Evolutionary conservation across 2,113 vertebrate genomes (phyloP).

Genomic region (Otis tarda): DNA sequence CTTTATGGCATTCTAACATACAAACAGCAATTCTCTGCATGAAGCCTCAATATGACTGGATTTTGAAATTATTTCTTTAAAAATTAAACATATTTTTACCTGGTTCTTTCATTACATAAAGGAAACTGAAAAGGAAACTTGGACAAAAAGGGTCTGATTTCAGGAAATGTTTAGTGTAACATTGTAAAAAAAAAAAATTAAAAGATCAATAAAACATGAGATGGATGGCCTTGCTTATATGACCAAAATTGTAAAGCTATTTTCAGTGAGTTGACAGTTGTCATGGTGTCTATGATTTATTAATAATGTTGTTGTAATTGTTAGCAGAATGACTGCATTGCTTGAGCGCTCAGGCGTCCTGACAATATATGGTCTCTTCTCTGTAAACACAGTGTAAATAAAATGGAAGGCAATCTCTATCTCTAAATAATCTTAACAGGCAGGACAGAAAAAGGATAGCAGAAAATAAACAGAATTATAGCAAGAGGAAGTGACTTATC

Average conservation of each 20-base stretch:
- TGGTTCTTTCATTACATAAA: not conserved
- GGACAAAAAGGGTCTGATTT: not conserved
- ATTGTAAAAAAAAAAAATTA: not conserved
- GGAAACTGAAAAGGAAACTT: not conserved
- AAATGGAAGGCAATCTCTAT: not conserved
- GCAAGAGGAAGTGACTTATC: not conserved
- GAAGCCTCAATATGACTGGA: not conserved
- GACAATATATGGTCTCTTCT: not conserved
- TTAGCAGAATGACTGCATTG: not conserved
- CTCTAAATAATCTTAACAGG: not conserved
- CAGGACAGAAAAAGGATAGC: not conserved
- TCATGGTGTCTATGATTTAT: conserved; percentile 1
- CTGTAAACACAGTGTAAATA: not conserved
- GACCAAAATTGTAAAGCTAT: not conserved
- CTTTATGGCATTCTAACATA: not conserved
- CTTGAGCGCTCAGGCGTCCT: not conserved
- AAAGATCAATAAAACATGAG: not conserved
- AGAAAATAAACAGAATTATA: not conserved
- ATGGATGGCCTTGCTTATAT: not conserved
- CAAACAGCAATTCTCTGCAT: not conserved
- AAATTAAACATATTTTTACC: not conserved
- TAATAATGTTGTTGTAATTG: conserved; percentile 21
- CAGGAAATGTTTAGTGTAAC: not conserved
- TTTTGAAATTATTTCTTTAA: not conserved
- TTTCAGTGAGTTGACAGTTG: not conserved